Conservation (phyloP, 2,888 invertebrate genomes). For the Nomada ferruginata region DNA sequence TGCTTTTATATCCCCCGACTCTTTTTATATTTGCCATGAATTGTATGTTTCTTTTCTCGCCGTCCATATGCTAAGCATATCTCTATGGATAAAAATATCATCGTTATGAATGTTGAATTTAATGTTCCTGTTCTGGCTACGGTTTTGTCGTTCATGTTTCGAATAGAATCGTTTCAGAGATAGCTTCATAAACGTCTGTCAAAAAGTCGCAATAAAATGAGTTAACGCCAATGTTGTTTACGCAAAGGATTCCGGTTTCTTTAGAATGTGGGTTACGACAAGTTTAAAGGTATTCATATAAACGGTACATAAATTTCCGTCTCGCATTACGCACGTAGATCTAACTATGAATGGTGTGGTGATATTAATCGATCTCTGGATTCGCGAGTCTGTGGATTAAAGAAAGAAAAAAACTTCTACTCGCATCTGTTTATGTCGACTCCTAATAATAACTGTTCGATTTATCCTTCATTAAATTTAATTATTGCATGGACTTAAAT, state of each 20-base stretch:
- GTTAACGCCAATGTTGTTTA: conserved; percentile 36
- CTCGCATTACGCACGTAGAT: conserved; percentile 16
- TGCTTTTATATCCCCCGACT: too few species aligned
- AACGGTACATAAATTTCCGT: conserved; percentile 37
- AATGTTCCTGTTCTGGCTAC: conserved; percentile 1
- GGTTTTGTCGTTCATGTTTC: not conserved
- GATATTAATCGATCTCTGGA: conserved; percentile 20
- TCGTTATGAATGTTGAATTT: conserved; percentile 11
- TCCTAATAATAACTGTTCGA: too few species aligned
- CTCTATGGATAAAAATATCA: not conserved
- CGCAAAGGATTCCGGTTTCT: conserved; percentile 52
- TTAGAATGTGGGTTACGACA: conserved; percentile 45
- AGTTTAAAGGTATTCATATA: conserved; percentile 14
- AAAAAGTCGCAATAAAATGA: conserved; percentile 36
- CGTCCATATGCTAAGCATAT: not conserved
- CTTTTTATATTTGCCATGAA: too few species aligned
- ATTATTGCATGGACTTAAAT: too few species aligned
- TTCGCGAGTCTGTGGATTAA: not conserved
- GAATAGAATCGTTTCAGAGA: conserved; percentile 9
- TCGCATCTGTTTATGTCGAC: too few species aligned
- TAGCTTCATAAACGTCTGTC: conserved; percentile 20
- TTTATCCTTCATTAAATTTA: too few species aligned
- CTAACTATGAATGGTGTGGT: conserved; percentile 18
- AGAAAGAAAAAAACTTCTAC: too few species aligned
- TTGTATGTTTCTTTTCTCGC: not conserved